These are phyloP conservation scores for Tragelaphus oryx DNA, from an alignment of 2,797 vertebrate species.

Conservation along the genomic window DNA sequence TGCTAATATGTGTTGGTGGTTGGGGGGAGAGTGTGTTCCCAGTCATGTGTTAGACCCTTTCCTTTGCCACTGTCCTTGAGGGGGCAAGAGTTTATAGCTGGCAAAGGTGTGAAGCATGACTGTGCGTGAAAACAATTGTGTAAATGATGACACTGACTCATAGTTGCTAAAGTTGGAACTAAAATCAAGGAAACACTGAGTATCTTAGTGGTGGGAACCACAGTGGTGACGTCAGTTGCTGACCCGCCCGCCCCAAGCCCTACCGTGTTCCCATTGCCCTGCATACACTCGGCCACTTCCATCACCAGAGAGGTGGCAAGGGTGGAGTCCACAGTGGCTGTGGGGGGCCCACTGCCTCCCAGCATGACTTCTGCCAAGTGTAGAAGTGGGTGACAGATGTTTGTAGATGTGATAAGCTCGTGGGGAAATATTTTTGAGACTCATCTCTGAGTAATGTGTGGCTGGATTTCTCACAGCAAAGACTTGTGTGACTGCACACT, in stretches of 20 bases:
- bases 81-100: neutral
- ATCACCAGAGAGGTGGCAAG: neutral
- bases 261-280: fast-evolving
- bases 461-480: neutral
- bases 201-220: neutral
- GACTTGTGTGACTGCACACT: neutral
- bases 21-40: fast-evolving
- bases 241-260: fast-evolving
- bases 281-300: fast-evolving
- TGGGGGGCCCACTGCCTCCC: neutral
- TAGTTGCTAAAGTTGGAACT: neutral
- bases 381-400: neutral
- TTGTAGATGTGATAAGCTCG: neutral
- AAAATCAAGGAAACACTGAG: neutral
- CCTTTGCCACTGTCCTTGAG: neutral
- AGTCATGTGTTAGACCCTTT: neutral
- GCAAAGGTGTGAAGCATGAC: neutral
- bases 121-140: neutral
- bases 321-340: neutral
- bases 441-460: neutral
- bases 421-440: neutral
- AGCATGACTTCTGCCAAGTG: neutral
- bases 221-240: fast-evolving
- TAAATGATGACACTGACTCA: neutral
- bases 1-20: too few species aligned